Base-by-base conservation (phyloP, 2,888 invertebrate species). In the Mesochorus sp. region DNA sequence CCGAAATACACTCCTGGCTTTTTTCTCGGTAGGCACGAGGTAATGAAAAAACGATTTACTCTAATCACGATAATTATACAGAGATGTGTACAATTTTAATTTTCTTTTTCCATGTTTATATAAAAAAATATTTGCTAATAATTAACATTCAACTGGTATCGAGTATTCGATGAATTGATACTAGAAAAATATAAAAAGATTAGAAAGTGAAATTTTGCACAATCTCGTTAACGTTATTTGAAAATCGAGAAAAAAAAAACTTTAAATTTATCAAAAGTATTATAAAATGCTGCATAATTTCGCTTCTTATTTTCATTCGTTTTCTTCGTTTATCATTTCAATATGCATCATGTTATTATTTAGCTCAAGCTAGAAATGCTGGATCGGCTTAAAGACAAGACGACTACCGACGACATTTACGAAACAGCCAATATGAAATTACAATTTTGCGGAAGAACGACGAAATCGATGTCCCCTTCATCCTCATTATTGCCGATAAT, bases 1-100 rank as follows among this genome's bases (percentile, higher is more conserved):
- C 81, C 86, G 0, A 82, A 72, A 57, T 95, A 93, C 83, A 94
- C 93, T 0, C 92, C 93, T 12, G 95, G 94, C 0, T 97, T 94
- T 91, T 96, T 97, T 88, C 91, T 97, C 37, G 97, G 97, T 24
- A 94, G 95, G 82, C 95, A 97, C 88, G 96, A 96, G 93, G 96
- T 96, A 91, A 91, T 12, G 31, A 47, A 6, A n/a, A n/a, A n/a
- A n/a, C n/a, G n/a, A n/a, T n/a, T n/a, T n/a, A n/a, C n/a, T n/a
- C n/a, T n/a, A n/a, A n/a, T n/a, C n/a, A n/a, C n/a, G n/a, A n/a
- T n/a, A n/a, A n/a, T n/a, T n/a, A n/a, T n/a, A n/a, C n/a, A n/a
- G n/a, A n/a, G n/a, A n/a, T n/a, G n/a, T n/a, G n/a, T n/a, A n/a
- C n/a, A n/a, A n/a, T n/a, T n/a, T n/a, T n/a, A n/a, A n/a, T n/a